phyloP scores from a whole-genome alignment of 35 echinoderm and acorn worm species.

The Lytechinus pictus region DNA sequence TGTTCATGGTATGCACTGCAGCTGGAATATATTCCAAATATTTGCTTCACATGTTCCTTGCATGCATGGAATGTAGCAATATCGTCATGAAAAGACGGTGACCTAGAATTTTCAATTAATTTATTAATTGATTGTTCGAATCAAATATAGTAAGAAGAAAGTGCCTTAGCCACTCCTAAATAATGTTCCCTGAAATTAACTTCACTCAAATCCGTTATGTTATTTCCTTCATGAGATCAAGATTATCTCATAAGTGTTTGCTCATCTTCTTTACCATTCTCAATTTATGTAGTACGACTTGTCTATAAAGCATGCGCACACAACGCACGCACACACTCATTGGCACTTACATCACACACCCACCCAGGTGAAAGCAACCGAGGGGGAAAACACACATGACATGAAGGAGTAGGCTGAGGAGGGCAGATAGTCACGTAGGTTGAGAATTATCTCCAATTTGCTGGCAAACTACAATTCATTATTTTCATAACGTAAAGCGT shows the following conservation, averaged over 20 bases:
- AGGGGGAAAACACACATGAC: background rate
- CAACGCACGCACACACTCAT: too few species aligned
- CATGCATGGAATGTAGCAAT: background rate
- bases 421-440: background rate
- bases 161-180: background rate
- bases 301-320: too few species aligned
- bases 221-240: background rate
- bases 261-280: too few species aligned
- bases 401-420: background rate
- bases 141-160: background rate
- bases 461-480: constrained; percentile 4
- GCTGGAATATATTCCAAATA: background rate
- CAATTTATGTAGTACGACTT: too few species aligned
- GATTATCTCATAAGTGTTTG: background rate
- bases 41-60: background rate
- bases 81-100: background rate
- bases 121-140: background rate
- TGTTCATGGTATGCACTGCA: background rate
- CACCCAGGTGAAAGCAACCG: background rate
- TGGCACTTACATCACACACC: too few species aligned
- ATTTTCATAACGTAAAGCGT: constrained; percentile 19
- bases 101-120: background rate
- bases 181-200: background rate
- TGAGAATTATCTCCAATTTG: constrained; percentile 19
- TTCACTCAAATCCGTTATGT: background rate